phyloP scores from a whole-genome alignment of 2,888 invertebrate species.

The Acrobasis consociella region DNA sequence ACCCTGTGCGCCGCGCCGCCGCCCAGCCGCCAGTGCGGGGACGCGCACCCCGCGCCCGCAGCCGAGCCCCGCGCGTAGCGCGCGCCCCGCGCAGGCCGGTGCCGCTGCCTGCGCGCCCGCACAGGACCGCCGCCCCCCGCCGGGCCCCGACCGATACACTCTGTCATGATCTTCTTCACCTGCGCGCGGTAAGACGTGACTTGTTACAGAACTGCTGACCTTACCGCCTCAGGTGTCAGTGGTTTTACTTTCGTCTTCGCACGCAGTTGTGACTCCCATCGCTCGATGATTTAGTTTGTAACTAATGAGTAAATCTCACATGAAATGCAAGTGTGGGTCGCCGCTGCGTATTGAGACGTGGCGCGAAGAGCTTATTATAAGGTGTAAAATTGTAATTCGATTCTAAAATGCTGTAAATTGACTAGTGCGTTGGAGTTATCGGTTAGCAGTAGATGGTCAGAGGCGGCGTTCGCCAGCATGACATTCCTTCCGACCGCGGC shows the following conservation, averaged over 20 bases:
- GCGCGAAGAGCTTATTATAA: conserved; percentile 17
- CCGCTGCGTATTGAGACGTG: conserved; percentile 3
- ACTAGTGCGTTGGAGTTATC: conserved; percentile 21
- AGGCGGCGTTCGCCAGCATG: conserved; percentile 20
- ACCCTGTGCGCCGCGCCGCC: conserved; percentile 23
- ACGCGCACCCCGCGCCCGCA: conserved; percentile 26
- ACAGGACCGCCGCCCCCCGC: background rate
- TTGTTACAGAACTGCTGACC: no score
- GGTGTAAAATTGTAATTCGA: conserved; percentile 12
- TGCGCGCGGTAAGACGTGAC: conserved; percentile 29
- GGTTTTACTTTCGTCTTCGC: background rate
- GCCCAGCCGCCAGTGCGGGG: conserved; percentile 28
- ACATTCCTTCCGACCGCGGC: conserved; percentile 25
- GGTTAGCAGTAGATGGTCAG: conserved; percentile 18
- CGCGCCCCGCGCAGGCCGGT: conserved; percentile 30
- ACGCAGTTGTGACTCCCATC: background rate
- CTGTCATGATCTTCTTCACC: conserved; percentile 41
- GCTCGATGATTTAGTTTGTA: background rate
- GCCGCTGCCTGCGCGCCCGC: conserved; percentile 27
- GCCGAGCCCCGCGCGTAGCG: conserved; percentile 29
- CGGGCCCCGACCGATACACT: conserved; percentile 35
- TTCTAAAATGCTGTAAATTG: conserved; percentile 11
- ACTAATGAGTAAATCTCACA: background rate
- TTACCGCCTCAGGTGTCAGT: background rate
- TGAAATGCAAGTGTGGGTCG: background rate